phyloP scores from a whole-genome alignment of 2,113 vertebrate genomes.

The Toxotes jaculatrix region DNA sequence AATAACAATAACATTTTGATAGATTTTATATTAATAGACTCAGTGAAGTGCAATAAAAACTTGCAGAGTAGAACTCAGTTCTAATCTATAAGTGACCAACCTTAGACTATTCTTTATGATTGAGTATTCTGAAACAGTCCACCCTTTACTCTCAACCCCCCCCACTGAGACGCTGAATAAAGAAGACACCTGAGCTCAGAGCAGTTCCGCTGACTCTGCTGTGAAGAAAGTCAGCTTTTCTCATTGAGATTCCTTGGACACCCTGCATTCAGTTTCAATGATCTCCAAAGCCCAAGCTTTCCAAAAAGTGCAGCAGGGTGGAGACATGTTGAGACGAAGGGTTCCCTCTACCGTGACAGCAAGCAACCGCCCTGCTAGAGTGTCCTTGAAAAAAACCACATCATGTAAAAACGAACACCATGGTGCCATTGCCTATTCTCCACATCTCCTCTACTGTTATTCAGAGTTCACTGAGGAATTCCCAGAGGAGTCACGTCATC shows the following conservation, averaged over 20 bases:
- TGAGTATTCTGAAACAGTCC: conserved; percentile 30
- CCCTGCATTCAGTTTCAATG: conserved; percentile 36
- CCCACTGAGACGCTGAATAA: conserved; percentile 30
- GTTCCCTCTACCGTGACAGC: conserved; percentile 17
- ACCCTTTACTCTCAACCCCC: conserved; percentile 3
- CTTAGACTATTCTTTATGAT: neutral
- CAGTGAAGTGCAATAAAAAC: neutral
- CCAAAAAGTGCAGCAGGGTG: conserved; percentile 26
- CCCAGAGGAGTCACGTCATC: conserved; percentile 22
- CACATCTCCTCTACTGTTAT: conserved; percentile 15
- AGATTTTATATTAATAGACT: neutral
- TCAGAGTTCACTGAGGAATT: conserved; percentile 26
- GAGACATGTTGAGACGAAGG: neutral
- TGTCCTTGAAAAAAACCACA: conserved; percentile 36
- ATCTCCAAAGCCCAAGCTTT: conserved; percentile 21
- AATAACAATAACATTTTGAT: too few species aligned
- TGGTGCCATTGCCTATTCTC: neutral
- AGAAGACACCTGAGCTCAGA: conserved; percentile 41
- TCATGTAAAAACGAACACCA: conserved; percentile 13
- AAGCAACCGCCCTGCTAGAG: conserved; percentile 4
- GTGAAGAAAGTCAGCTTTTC: conserved; percentile 35
- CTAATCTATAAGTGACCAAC: neutral
- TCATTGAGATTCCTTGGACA: conserved; percentile 55
- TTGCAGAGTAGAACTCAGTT: neutral
- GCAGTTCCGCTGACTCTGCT: conserved; percentile 29